Evolutionary conservation across 2,888 invertebrate genomes (phyloP).

Genomic region (Endomychus coccineus): DNA sequence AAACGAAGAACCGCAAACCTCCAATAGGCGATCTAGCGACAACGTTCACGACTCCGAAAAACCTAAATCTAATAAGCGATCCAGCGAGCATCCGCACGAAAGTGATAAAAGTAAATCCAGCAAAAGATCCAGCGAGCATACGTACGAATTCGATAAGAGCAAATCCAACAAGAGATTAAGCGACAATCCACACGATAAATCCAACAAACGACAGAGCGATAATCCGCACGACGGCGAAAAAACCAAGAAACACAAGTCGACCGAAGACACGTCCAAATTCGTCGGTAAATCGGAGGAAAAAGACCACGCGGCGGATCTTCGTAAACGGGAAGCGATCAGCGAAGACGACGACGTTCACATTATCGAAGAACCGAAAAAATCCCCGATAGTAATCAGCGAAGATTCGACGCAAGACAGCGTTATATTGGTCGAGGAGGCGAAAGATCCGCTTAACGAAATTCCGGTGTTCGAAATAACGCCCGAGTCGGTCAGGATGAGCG

Average conservation of each 20-base stretch:
- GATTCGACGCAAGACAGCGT: slow-evolving; percentile 29
- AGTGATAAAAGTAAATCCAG: slow-evolving; percentile 3
- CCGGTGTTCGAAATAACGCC: too few relatives aligned
- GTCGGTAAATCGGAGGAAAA: slow-evolving; percentile 7
- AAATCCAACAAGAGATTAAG: slow-evolving; percentile 21
- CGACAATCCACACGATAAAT: too few relatives aligned
- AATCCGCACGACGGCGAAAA: slow-evolving; percentile 18
- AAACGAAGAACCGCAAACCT: not conserved
- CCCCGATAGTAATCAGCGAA: slow-evolving; percentile 30
- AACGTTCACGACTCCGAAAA: slow-evolving; percentile 11
- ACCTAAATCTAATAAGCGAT: slow-evolving; percentile 8
- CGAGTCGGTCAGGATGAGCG: not conserved
- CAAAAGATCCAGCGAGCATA: slow-evolving; percentile 17
- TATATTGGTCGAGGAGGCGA: slow-evolving; percentile 22
- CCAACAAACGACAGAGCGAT: too few relatives aligned
- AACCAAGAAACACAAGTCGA: slow-evolving; percentile 22
- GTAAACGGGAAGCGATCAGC: slow-evolving; percentile 16
- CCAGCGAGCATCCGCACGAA: too few relatives aligned
- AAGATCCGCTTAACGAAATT: too few relatives aligned
- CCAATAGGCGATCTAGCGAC: slow-evolving; percentile 2
- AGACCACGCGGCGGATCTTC: slow-evolving; percentile 4
- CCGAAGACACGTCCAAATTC: slow-evolving; percentile 8
- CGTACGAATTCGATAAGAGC: too few relatives aligned
- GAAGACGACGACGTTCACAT: slow-evolving; percentile 26
- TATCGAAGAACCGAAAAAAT: slow-evolving; percentile 23